Evolutionary conservation across 2,113 vertebrate species (phyloP), one percentile per base, ranked within the genome.

Genomic region (Paraplagusia blochii): DNA sequence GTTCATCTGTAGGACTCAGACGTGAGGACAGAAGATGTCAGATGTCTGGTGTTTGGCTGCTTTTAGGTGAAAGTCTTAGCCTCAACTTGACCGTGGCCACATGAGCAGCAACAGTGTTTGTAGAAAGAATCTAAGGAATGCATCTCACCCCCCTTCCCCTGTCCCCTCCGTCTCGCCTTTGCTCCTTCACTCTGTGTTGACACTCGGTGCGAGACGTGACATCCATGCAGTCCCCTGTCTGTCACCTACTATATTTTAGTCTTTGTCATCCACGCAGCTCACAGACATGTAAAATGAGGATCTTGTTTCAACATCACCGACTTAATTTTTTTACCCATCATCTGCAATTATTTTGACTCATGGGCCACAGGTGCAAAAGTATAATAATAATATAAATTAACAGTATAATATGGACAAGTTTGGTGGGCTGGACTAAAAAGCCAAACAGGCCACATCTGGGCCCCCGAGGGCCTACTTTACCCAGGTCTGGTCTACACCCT

Each of bases 251-350:
- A 44, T 69, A 54, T 63, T 56, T 58, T 42, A 40, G 18, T 35
- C 40, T 48, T 52, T 50, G 51, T 55, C 43, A 68, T 72, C 70
- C 44, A 61, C 62, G 60, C 14, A 2, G 50, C 49, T 50, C 18
- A 55, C 15, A 51, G 15, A 64, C 19, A 65, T 56, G 38, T 80
- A 78, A 83, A 83, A 82, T 35, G 11, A 16, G 39, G 33, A 58
- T 65, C 55, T 11, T 69, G 15, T 57, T 55, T 72, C 59, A 63
- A 53, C 14, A 35, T 75, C 68, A 34, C 17, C 17, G 43, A 47
- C 1, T 48, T 44, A n/a, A n/a, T n/a, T n/a, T n/a, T n/a, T n/a
- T n/a, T n/a, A n/a, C n/a, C n/a, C n/a, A n/a, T n/a, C n/a, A n/a
- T n/a, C n/a, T n/a, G n/a, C n/a, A n/a, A n/a, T n/a, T n/a, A n/a